These are phyloP conservation scores for Thamnaconus septentrionalis DNA, from an alignment of 2,113 vertebrate species.

Conservation along the genomic window DNA sequence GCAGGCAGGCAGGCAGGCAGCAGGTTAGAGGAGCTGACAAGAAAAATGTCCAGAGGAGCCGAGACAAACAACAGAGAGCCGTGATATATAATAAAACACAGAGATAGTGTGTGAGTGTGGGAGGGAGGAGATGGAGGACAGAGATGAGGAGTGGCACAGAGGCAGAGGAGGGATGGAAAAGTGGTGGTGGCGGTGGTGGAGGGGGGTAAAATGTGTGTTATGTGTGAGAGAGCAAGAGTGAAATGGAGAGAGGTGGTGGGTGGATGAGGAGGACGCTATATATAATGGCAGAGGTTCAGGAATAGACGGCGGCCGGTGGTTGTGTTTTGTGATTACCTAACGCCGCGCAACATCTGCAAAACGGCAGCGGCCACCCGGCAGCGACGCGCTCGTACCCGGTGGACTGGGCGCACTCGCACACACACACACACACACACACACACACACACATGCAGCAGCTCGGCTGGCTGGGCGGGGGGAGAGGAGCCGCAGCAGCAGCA, in stretches of 20 bases:
- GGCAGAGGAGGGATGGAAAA: constrained; percentile 54
- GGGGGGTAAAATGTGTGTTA: constrained; percentile 18
- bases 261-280: constrained; percentile 67
- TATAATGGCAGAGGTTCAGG: constrained; percentile 70
- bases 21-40: constrained; percentile 50
- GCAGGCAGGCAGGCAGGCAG: constrained; percentile 31
- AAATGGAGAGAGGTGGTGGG: constrained; percentile 64
- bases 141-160: constrained; percentile 62
- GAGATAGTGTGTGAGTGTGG: constrained; percentile 66
- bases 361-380: constrained; percentile 50
- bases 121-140: constrained; percentile 65
- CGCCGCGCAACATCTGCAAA: constrained; percentile 45
- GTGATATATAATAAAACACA: constrained; percentile 57
- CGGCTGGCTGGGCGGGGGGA: too few species aligned
- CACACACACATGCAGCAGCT: constrained; percentile 20
- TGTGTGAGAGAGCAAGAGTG: constrained; percentile 26
- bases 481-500: constrained; percentile 19
- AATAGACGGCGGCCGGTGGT: constrained; percentile 68
- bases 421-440: constrained; percentile 5
- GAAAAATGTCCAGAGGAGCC: constrained; percentile 53
- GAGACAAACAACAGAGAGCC: constrained; percentile 60
- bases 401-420: constrained; percentile 40
- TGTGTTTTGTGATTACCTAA: constrained; percentile 71
- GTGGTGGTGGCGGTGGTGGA: constrained; percentile 7
- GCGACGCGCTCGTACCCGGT: too few species aligned